Evolutionary conservation across 2,113 vertebrate genomes (phyloP).

Genomic region (Peucedramus taeniatus): DNA sequence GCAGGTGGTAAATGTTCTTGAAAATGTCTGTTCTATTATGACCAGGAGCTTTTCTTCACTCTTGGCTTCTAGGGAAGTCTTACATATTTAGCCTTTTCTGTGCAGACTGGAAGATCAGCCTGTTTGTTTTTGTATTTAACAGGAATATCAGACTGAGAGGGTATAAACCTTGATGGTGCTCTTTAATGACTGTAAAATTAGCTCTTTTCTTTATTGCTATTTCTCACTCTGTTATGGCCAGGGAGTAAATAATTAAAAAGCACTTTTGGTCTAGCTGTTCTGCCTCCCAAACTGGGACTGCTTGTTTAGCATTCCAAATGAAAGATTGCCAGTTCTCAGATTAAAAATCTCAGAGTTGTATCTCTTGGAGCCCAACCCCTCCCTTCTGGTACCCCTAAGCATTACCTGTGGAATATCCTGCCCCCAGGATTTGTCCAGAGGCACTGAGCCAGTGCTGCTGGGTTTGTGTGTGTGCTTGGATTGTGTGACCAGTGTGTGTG

Average conservation of each 20-base stretch:
- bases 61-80: background rate
- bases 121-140: background rate
- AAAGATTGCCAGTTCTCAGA: background rate
- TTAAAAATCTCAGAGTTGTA: background rate
- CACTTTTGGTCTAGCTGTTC: background rate
- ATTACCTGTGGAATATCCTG: background rate
- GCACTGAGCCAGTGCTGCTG: background rate
- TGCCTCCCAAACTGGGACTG: background rate
- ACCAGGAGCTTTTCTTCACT: conserved; percentile 5
- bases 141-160: background rate
- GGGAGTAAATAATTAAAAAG: conserved; percentile 27
- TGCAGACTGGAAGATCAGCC: conserved; percentile 6
- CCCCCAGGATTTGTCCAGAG: background rate
- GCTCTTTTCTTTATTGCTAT: conserved; percentile 28
- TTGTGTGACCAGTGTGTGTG: background rate
- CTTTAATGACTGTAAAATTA: conserved; percentile 28
- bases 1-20: background rate
- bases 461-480: background rate
- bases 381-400: background rate
- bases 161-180: background rate
- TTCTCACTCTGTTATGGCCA: background rate
- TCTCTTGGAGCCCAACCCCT: background rate
- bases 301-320: background rate
- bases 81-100: conserved; percentile 18
- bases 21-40: background rate